Conservation (phyloP, 2,888 invertebrate species). For the Sinhomidia bicolor region DNA sequence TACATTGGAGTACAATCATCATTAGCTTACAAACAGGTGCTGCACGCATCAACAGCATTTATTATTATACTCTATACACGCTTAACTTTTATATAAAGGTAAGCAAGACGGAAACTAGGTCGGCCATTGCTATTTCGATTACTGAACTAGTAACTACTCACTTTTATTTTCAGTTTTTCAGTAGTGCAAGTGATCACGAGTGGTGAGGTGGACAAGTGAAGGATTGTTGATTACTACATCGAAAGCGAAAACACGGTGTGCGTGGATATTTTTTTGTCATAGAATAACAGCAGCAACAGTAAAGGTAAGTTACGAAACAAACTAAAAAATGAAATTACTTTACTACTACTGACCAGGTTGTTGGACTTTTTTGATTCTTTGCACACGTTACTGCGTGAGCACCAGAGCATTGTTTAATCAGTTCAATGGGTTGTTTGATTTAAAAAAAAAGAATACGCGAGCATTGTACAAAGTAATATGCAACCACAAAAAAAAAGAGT, state of each 20-base stretch:
- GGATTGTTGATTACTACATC: slow-evolving; percentile 5
- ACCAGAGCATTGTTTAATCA: neutral
- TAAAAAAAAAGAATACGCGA: neutral
- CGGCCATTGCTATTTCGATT: slow-evolving; percentile 56
- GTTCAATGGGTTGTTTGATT: neutral
- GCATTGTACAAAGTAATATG: neutral
- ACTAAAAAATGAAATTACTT: too few species aligned
- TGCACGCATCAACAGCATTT: too few species aligned
- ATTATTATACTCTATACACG: too few species aligned
- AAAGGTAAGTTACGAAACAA: slow-evolving; percentile 16
- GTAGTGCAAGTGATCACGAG: slow-evolving; percentile 7
- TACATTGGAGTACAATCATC: neutral
- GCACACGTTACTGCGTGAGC: neutral
- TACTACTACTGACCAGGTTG: neutral
- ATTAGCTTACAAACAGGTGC: neutral
- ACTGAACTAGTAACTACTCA: slow-evolving; percentile 59
- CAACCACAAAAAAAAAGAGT: too few species aligned
- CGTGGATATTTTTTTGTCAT: neutral
- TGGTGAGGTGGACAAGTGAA: slow-evolving; percentile 13
- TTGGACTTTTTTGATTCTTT: neutral
- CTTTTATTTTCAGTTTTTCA: slow-evolving; percentile 39
- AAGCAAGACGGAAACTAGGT: slow-evolving; percentile 58
- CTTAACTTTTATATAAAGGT: slow-evolving; percentile 62
- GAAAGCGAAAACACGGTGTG: neutral
- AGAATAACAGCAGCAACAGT: neutral